A percentile compares a stretch with the other conserved stretches of the same genome.
phyloP scores from a whole-genome alignment of 2,113 vertebrate species.

The Planiliza haematocheilus region DNA sequence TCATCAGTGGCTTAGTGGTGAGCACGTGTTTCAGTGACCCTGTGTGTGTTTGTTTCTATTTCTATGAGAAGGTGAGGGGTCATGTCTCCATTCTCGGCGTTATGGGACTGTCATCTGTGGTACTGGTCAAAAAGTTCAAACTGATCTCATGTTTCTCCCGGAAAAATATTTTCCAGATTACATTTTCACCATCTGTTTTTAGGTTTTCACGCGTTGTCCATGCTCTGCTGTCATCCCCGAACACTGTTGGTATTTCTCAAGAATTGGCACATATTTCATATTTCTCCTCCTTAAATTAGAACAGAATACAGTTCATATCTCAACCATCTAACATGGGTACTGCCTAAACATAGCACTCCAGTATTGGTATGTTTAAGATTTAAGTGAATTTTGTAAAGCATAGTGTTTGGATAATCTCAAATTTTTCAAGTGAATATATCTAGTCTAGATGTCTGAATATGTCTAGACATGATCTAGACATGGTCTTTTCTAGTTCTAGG shows the following conservation, averaged over 20 bases:
- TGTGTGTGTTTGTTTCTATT: slow-evolving; percentile 27
- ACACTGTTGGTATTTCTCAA: slow-evolving; percentile 34
- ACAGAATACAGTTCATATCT: no score
- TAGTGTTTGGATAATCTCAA: no score
- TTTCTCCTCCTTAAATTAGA: slow-evolving; percentile 10
- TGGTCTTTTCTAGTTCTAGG: no score
- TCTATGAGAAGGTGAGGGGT: slow-evolving; percentile 43
- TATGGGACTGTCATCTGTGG: slow-evolving; percentile 10
- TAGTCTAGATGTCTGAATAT: no score
- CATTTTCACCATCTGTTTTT: slow-evolving; percentile 27
- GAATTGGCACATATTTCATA: not conserved
- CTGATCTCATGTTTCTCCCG: slow-evolving; percentile 8
- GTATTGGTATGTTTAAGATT: not conserved
- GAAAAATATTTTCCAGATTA: not conserved
- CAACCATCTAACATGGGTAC: not conserved
- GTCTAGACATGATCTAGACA: no score
- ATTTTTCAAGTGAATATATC: no score
- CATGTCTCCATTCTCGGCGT: not conserved
- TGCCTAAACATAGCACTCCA: not conserved
- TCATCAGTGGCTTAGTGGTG: not conserved
- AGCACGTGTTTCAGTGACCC: not conserved
- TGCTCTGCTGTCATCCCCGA: slow-evolving; percentile 10
- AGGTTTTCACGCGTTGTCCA: not conserved
- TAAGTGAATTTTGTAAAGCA: no score
- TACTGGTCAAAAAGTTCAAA: slow-evolving; percentile 17